phyloP scores from a whole-genome alignment of 2,888 invertebrate genomes.

The Xanthorhoe spadicearia region DNA sequence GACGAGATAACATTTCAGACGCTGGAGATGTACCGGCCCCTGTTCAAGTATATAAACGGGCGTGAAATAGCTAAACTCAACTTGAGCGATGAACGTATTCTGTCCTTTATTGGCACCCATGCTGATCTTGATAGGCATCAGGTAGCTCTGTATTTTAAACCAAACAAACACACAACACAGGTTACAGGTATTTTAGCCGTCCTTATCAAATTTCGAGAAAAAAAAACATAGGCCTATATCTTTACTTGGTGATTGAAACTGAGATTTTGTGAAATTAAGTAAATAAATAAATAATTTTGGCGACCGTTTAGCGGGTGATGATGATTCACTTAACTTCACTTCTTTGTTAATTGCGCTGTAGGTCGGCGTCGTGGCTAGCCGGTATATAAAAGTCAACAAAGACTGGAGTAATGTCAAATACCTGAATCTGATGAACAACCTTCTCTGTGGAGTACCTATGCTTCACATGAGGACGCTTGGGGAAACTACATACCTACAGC shows the following conservation, averaged over 20 bases:
- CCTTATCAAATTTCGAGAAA: no score
- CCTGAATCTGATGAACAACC: constrained; percentile 75
- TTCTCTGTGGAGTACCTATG: constrained; percentile 76
- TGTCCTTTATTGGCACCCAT: constrained; percentile 73
- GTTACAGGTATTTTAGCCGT: no score
- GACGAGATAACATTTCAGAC: constrained; percentile 52
- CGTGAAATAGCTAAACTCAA: constrained; percentile 72
- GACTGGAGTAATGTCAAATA: constrained; percentile 64
- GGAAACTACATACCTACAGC: constrained; percentile 64
- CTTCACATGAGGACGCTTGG: constrained; percentile 66
- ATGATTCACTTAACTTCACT: no score
- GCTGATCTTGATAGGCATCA: constrained; percentile 71
- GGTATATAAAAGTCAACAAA: constrained; percentile 63
- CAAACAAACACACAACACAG: no score
- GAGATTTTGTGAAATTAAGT: no score
- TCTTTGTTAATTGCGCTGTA: no score
- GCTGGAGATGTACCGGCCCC: constrained; percentile 68
- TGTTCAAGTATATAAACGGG: constrained; percentile 72
- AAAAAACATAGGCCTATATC: no score
- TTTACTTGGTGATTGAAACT: no score
- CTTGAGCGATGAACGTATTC: constrained; percentile 61
- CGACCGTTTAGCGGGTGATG: no score
- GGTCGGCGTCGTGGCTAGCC: constrained; percentile 73
- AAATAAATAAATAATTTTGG: no score
- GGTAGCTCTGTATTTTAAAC: constrained; percentile 47